phyloP scores from a whole-genome alignment of 2,888 invertebrate species.

The Troglohyphantes excavatus region DNA sequence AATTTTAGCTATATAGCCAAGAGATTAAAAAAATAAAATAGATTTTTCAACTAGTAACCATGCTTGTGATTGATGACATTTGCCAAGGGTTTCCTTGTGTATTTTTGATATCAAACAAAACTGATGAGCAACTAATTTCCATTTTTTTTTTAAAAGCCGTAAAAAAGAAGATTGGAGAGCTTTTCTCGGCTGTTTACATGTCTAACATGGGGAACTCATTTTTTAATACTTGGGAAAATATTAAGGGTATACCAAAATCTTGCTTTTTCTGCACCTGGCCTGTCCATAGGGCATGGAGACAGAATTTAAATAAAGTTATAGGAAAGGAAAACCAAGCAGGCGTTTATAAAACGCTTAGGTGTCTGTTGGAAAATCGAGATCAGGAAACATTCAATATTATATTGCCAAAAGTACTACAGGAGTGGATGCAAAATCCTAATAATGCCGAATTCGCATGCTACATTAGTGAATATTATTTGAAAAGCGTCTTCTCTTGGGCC shows the following conservation, averaged over 20 bases:
- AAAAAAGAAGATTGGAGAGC: neutral
- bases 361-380: conserved; percentile 16
- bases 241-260: conserved; percentile 4
- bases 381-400: neutral
- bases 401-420: conserved; percentile 9
- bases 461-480: conserved; percentile 19
- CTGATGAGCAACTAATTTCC: neutral
- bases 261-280: conserved; percentile 72
- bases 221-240: conserved; percentile 68
- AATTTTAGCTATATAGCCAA: too few relatives aligned
- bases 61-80: conserved; percentile 19
- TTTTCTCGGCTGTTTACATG: conserved; percentile 52
- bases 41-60: conserved; percentile 28
- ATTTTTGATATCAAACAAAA: conserved; percentile 32
- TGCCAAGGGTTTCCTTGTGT: conserved; percentile 42
- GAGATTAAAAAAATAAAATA: too few relatives aligned
- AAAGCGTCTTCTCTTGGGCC: conserved; percentile 32
- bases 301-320: conserved; percentile 15
- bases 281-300: conserved; percentile 21
- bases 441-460: conserved; percentile 18
- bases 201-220: conserved; percentile 56
- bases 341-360: neutral
- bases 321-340: conserved; percentile 1
- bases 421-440: conserved; percentile 51
- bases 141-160: neutral